Percentiles rank a stretch among this genome's conserved stretches.
Conservation (phyloP, 1,140 invertebrate species). For the Popillia japonica region DNA sequence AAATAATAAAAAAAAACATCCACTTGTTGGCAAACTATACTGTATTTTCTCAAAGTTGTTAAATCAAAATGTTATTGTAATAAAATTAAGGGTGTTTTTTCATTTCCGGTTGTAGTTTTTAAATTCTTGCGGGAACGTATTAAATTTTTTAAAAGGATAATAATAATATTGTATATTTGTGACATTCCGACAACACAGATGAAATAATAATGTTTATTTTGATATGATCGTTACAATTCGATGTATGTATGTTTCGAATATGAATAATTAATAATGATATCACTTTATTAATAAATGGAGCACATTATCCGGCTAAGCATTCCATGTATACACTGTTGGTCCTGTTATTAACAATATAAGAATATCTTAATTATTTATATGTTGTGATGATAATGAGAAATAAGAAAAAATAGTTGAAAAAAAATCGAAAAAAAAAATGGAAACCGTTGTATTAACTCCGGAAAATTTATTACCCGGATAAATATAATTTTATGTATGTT, state of each 20-base stretch:
- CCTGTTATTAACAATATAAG: slow-evolving; percentile 57
- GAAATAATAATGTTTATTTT: slow-evolving; percentile 54
- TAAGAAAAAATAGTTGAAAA: slow-evolving; percentile 55
- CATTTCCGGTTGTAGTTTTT: slow-evolving; percentile 48
- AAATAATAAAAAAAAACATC: slow-evolving; percentile 41
- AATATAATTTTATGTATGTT: slow-evolving; percentile 26
- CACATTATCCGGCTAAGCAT: slow-evolving; percentile 61
- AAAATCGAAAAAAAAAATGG: slow-evolving; percentile 55
- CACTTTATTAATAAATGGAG: slow-evolving; percentile 58
- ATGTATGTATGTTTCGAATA: slow-evolving; percentile 44
- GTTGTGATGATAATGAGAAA: slow-evolving; percentile 56
- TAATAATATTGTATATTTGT: slow-evolving; percentile 12
- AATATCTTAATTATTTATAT: slow-evolving; percentile 60
- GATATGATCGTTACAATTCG: slow-evolving; percentile 57
- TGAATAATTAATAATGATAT: slow-evolving; percentile 36
- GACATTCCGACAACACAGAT: slow-evolving; percentile 48
- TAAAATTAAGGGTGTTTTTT: slow-evolving; percentile 52
- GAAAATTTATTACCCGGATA: slow-evolving; percentile 47
- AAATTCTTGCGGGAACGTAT: slow-evolving; percentile 32
- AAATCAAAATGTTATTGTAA: slow-evolving; percentile 54
- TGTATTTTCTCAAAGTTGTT: slow-evolving; percentile 58
- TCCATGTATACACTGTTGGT: slow-evolving; percentile 62
- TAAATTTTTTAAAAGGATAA: background rate
- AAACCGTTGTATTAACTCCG: slow-evolving; percentile 54
- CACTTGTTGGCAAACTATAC: slow-evolving; percentile 56